Percentiles rank a stretch among this genome's conserved stretches.
Conservation (phyloP, 1,140 invertebrate species). For the Aphis craccivora region DNA sequence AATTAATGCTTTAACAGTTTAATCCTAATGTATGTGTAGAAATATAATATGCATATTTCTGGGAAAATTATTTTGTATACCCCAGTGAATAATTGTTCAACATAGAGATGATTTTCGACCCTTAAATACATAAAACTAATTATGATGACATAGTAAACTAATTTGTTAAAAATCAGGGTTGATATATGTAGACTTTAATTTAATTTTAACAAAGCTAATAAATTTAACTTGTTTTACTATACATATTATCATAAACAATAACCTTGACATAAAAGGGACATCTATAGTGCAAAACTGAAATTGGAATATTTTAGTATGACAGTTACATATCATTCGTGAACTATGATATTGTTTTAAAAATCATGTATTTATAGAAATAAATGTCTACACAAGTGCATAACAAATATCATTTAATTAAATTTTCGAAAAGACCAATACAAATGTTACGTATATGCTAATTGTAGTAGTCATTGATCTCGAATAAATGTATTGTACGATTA, state of each 20-base stretch:
- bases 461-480: no score
- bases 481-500: no score
- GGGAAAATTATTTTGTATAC: slow-evolving; percentile 4
- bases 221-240: not conserved
- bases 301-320: not conserved
- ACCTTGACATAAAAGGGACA: not conserved
- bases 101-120: not conserved
- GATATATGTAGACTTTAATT: not conserved
- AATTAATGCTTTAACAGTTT: not conserved
- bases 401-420: not conserved
- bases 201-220: slow-evolving; percentile 8
- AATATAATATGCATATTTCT: not conserved
- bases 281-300: not conserved
- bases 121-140: slow-evolving; percentile 1
- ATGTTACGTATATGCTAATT: not conserved
- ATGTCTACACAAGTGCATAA: not conserved
- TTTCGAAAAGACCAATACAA: not conserved
- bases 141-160: not conserved
- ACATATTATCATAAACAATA: not conserved
- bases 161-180: not conserved
- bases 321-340: not conserved
- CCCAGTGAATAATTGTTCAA: not conserved
- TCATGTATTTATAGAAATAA: not conserved
- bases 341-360: not conserved
- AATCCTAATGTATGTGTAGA: not conserved